Evolutionary conservation across 2,113 vertebrate species (phyloP).

Genomic region (Edolisoma coerulescens): DNA sequence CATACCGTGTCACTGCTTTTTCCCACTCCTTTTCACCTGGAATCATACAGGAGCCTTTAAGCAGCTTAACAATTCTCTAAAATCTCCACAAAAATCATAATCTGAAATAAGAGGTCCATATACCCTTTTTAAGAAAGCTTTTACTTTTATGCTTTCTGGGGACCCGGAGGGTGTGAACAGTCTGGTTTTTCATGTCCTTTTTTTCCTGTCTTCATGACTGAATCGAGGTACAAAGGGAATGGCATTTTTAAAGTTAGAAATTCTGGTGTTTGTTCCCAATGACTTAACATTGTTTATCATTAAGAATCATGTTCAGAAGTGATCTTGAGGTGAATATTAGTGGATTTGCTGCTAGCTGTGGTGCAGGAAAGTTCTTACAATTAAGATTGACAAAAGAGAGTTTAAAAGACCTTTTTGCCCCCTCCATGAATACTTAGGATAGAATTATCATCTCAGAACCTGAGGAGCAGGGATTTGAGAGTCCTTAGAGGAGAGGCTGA

Average conservation of each 20-base stretch:
- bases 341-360: neutral
- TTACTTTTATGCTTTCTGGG: neutral
- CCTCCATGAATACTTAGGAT: neutral
- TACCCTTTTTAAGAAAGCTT: neutral
- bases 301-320: neutral
- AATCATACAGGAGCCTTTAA: neutral
- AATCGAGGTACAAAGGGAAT: neutral
- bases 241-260: neutral
- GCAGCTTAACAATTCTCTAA: neutral
- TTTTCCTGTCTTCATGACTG: neutral
- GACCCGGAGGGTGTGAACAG: neutral
- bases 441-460: neutral
- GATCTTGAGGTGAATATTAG: neutral
- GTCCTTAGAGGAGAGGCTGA: neutral
- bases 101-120: neutral
- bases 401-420: neutral
- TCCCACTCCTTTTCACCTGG: neutral
- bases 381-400: neutral
- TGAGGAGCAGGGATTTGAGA: neutral
- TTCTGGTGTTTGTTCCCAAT: neutral
- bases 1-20: neutral
- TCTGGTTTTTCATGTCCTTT: neutral
- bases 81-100: neutral
- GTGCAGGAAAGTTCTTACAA: neutral
- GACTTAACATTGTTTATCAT: neutral